Base-by-base conservation (phyloP, 2,888 invertebrate species). In the Apotomis capreana region DNA sequence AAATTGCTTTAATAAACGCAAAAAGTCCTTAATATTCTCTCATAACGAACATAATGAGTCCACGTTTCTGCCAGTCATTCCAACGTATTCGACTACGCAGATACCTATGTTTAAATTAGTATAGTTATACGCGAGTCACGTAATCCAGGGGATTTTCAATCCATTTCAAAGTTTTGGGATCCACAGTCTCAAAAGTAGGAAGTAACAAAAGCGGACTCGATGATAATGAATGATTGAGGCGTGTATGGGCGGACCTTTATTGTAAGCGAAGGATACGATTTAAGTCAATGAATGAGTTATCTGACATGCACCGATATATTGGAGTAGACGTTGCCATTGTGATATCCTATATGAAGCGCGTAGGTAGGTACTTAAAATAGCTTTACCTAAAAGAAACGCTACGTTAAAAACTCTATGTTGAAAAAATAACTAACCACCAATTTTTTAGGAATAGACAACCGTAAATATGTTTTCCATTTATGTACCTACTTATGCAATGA, bases 281-380 rank as follows among this genome's bases (percentile, higher is more conserved):
- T 70, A 59, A 83, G n/a, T 49, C 78, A 76, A 70, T 78, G 75
- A 78, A 8, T 10, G 3, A 49, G 49, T 10, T 49, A 49, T 9
- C 49, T 49, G 49, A 49, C 9, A 49, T 49, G 3, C 49, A 49
- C 26, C 26, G 26, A 26, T 2, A 26, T 26, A 26, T 26, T 26
- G 1, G 26, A 26, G 26, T 26, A 26, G 2, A 26, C 26, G 2
- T 26, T 26, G 26, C 26, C 26, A 26, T 26, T 26, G 26, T 26
- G 26, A 26, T 26, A 26, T 26, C 26, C 26, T 26, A 2, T 26
- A 26, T 26, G 26, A 26, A 26, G 26, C 26, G 26, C 2, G 26
- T 26, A 26, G 26, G 26, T 26, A 26, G 26, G 26, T 26, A 2
- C 26, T 26, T 26, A 26, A 2, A 26, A 26, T 26, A 2, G 26